phyloP scores from a whole-genome alignment of 2,888 invertebrate species.

The Melinaea marsaeus region DNA sequence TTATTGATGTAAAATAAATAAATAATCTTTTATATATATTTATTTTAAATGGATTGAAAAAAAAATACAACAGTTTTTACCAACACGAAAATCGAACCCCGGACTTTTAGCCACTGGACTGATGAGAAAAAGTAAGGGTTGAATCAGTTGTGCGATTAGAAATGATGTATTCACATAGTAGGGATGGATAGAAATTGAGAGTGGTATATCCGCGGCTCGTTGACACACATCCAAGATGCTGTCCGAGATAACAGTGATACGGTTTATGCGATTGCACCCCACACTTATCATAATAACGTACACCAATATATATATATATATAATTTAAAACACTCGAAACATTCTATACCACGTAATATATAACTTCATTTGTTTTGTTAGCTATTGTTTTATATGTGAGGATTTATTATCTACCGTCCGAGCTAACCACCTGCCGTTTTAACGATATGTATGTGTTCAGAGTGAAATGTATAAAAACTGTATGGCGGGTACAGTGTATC shows the following conservation, averaged over 20 bases:
- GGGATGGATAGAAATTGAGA: slow-evolving; percentile 51
- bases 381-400: slow-evolving; percentile 31
- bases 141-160: neutral
- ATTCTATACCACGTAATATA: too few species aligned
- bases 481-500: slow-evolving; percentile 44
- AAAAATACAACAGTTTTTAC: too few species aligned
- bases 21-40: too few species aligned
- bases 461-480: slow-evolving; percentile 60
- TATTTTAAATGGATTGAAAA: too few species aligned
- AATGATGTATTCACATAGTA: neutral
- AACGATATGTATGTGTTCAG: slow-evolving; percentile 47
- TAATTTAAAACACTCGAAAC: too few species aligned
- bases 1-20: too few species aligned
- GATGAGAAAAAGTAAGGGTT: too few species aligned
- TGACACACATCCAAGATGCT: slow-evolving; percentile 73
- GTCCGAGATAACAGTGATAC: slow-evolving; percentile 70
- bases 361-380: slow-evolving; percentile 15
- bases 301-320: too few species aligned
- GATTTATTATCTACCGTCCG: slow-evolving; percentile 42
- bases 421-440: slow-evolving; percentile 49
- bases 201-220: slow-evolving; percentile 59
- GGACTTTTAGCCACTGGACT: too few species aligned
- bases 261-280: slow-evolving; percentile 53
- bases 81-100: too few species aligned
- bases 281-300: slow-evolving; percentile 37